Percentiles rank a stretch among this genome's conserved stretches.
Evolutionary conservation across 2,888 invertebrate species (phyloP).

Genomic region (Dynastes hyllus): DNA sequence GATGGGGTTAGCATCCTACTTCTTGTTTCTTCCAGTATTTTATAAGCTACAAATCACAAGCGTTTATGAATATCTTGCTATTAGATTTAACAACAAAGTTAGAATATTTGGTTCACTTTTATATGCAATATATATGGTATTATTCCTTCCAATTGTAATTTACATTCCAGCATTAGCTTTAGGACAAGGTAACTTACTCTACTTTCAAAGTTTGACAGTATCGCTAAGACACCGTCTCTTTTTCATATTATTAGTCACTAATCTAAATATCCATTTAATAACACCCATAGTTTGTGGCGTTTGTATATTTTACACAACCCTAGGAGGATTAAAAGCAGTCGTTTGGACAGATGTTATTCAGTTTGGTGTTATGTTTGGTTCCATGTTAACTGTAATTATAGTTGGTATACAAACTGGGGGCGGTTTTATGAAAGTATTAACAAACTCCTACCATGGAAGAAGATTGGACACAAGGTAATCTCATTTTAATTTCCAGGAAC

Average conservation of each 20-base stretch:
- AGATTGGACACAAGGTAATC: constrained; percentile 72
- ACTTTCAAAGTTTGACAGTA: not conserved
- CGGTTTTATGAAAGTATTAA: constrained; percentile 75
- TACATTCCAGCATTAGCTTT: constrained; percentile 82
- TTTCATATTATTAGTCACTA: constrained; percentile 60
- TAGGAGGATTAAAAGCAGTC: constrained; percentile 81
- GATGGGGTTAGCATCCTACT: constrained; percentile 63
- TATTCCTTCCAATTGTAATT: constrained; percentile 78
- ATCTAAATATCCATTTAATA: constrained; percentile 71
- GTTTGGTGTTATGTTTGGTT: constrained; percentile 74
- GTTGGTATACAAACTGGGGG: constrained; percentile 75
- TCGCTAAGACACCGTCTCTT: not conserved
- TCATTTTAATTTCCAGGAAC: not conserved
- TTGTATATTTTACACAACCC: constrained; percentile 84
- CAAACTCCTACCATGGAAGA: constrained; percentile 73
- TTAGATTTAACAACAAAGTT: constrained; percentile 76
- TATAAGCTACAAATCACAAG: constrained; percentile 81
- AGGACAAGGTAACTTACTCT: constrained; percentile 68
- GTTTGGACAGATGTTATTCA: constrained; percentile 79
- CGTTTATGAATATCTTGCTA: constrained; percentile 79
- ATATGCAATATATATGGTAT: constrained; percentile 75
- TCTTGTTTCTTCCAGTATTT: constrained; percentile 78
- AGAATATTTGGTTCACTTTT: constrained; percentile 76
- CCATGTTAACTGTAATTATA: constrained; percentile 74
- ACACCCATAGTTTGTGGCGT: constrained; percentile 80